phyloP scores from a whole-genome alignment of 1,140 invertebrate genomes.

The Hylyphantes graminicola region DNA sequence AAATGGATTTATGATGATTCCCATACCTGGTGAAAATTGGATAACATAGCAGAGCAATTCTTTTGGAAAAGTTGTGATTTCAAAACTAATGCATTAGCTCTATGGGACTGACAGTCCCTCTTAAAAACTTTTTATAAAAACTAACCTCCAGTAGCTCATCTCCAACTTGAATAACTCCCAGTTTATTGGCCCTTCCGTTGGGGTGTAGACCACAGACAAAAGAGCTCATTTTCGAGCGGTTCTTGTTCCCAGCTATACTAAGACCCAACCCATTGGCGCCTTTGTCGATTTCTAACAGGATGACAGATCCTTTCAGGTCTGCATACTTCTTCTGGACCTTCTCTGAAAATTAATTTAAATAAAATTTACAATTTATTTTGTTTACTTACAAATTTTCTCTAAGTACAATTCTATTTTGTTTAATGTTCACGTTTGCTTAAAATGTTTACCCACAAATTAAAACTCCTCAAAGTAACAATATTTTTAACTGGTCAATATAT shows the following conservation, averaged over 20 bases:
- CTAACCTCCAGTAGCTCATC: constrained; percentile 94
- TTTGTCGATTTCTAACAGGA: constrained; percentile 77
- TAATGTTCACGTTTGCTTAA: not conserved
- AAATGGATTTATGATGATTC: too few relatives aligned
- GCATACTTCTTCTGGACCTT: constrained; percentile 93
- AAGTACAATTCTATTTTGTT: too few relatives aligned
- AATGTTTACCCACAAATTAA: not conserved
- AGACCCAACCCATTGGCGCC: constrained; percentile 80
- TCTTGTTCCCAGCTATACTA: constrained; percentile 91
- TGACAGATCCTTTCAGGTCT: constrained; percentile 75
- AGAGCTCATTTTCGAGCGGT: constrained; percentile 93
- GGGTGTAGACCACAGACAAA: constrained; percentile 95
- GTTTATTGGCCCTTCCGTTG: constrained; percentile 80
- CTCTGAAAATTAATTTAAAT: constrained; percentile 72
- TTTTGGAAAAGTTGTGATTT: too few relatives aligned
- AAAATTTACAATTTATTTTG: not conserved
- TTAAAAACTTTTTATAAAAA: not conserved
- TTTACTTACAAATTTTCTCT: too few relatives aligned
- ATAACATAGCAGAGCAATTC: too few relatives aligned
- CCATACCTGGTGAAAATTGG: too few relatives aligned
- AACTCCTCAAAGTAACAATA: too few relatives aligned
- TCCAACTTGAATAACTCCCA: constrained; percentile 83
- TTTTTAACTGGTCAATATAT: too few relatives aligned
- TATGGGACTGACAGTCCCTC: too few relatives aligned
- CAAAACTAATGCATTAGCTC: too few relatives aligned